A percentile compares a stretch with the other conserved stretches of the same genome.
Evolutionary conservation across 2,888 invertebrate genomes (phyloP).

Genomic region (Belgica antarctica): DNA sequence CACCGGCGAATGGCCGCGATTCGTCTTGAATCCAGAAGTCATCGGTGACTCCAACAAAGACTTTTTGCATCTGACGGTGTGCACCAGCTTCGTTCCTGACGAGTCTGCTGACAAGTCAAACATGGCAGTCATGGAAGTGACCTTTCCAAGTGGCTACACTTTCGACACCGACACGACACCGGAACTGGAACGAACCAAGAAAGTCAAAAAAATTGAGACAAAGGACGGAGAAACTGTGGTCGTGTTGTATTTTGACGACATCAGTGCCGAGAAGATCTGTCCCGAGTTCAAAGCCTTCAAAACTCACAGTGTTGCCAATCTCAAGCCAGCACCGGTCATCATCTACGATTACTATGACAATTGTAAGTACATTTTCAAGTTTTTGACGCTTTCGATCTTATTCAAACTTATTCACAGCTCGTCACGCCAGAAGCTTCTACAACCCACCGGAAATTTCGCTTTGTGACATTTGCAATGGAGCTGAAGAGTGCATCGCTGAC

Average conservation of each 20-base stretch:
- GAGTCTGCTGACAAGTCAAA: constrained; percentile 66
- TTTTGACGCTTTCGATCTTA: not conserved
- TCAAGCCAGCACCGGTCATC: constrained; percentile 80
- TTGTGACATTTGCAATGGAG: constrained; percentile 78
- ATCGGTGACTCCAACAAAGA: constrained; percentile 79
- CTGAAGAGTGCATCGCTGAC: constrained; percentile 57
- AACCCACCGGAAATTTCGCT: constrained; percentile 62
- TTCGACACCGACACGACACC: constrained; percentile 74
- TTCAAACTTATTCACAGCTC: constrained; percentile 58
- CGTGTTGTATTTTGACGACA: constrained; percentile 70
- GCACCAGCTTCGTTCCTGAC: constrained; percentile 70
- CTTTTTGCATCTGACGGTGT: constrained; percentile 80
- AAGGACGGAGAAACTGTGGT: constrained; percentile 64
- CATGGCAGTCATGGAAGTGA: constrained; percentile 87
- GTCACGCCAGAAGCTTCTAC: constrained; percentile 80
- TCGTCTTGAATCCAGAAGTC: constrained; percentile 83
- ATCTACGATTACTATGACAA: constrained; percentile 92
- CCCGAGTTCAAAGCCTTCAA: constrained; percentile 84
- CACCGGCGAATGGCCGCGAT: constrained; percentile 84
- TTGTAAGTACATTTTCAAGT: constrained; percentile 61
- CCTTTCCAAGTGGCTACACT: constrained; percentile 84
- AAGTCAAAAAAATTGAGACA: constrained; percentile 63
- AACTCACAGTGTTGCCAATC: constrained; percentile 80
- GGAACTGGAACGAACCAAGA: constrained; percentile 57
- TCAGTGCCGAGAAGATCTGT: constrained; percentile 69